Evolutionary conservation across 2,113 vertebrate species (phyloP).

Genomic region (Dolichotis patagonum): DNA sequence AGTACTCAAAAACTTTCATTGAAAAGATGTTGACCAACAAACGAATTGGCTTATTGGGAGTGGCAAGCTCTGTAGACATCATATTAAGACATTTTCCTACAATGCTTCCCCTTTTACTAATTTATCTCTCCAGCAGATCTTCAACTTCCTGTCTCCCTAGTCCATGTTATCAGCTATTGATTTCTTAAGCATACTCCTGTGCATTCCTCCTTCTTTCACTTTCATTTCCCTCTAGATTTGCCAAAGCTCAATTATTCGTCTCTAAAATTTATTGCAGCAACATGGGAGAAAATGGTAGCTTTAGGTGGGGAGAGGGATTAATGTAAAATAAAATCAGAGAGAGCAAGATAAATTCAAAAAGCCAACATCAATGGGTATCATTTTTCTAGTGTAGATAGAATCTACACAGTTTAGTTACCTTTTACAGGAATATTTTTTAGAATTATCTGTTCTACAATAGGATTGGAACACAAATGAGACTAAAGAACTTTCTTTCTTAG

Average conservation of each 20-base stretch:
- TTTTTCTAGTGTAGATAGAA: background rate
- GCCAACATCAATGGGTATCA: background rate
- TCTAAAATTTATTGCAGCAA: background rate
- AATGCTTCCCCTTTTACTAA: background rate
- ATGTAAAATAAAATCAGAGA: background rate
- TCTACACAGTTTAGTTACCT: background rate
- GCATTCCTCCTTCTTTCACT: background rate
- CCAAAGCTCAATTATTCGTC: background rate
- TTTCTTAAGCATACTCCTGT: background rate
- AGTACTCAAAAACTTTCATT: background rate
- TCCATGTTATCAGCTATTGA: background rate
- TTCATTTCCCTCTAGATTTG: background rate
- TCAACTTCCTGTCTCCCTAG: background rate
- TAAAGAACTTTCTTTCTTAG: constrained; percentile 10
- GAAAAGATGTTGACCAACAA: background rate
- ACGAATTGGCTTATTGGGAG: background rate
- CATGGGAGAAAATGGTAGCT: background rate
- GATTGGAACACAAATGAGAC: background rate
- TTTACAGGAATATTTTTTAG: background rate
- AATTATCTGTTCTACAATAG: background rate
- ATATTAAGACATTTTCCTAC: background rate
- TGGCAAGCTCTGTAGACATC: background rate
- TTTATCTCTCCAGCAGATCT: background rate
- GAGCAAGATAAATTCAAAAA: background rate
- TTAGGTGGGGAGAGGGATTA: background rate